A percentile compares a stretch with the other conserved stretches of the same genome.
phyloP scores from a whole-genome alignment of 2,113 vertebrate species.

The Serilophus lunatus region DNA sequence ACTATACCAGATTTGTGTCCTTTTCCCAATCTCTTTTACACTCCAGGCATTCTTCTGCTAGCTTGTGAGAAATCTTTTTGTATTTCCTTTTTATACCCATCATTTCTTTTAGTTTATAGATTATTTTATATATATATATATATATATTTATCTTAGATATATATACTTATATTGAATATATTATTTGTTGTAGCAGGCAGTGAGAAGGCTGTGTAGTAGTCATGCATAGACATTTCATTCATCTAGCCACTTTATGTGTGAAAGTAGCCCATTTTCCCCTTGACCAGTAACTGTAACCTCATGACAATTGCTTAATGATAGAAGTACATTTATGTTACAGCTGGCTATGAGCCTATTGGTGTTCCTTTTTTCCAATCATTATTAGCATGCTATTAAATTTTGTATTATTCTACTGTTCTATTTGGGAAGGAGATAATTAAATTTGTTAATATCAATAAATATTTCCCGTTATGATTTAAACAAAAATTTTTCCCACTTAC shows the following conservation, averaged over 20 bases:
- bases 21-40: neutral
- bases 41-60: neutral
- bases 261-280: neutral
- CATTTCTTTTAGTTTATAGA: neutral
- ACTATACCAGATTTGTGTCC: neutral
- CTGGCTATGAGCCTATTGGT: fast-evolving
- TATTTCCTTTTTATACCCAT: neutral
- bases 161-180: too few relatives aligned
- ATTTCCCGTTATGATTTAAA: neutral
- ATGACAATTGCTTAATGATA: neutral
- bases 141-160: too few relatives aligned
- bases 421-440: neutral
- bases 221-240: neutral
- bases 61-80: neutral
- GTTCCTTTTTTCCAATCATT: neutral
- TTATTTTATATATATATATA: too few relatives aligned
- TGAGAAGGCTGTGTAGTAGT: neutral
- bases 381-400: neutral
- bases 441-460: neutral
- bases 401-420: neutral
- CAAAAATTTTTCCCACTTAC: neutral
- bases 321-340: neutral
- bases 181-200: neutral
- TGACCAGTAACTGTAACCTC: neutral
- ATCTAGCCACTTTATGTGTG: neutral